These are phyloP conservation scores for Hyposoter didymator DNA, from an alignment of 2,888 invertebrate species.

Conservation along the genomic window DNA sequence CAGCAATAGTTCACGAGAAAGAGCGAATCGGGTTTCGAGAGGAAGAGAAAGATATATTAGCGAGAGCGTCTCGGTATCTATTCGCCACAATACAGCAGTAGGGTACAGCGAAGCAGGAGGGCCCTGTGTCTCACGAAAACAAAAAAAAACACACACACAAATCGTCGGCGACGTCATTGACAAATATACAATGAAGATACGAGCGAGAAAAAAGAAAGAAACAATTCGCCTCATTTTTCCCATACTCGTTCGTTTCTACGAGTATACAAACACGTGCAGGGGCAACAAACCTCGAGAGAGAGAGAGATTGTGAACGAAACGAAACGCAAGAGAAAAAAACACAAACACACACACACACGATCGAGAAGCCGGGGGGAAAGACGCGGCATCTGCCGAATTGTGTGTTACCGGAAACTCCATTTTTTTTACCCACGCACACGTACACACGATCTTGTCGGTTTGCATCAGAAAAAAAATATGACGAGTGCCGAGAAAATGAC, in stretches of 20 bases:
- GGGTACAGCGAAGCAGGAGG: slow-evolving; percentile 23
- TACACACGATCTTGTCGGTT: background rate
- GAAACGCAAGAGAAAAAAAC: background rate
- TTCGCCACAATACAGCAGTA: slow-evolving; percentile 47
- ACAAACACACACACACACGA: background rate
- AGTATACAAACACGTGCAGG: slow-evolving; percentile 27
- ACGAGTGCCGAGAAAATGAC: background rate
- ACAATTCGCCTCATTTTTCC: background rate
- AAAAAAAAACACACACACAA: slow-evolving; percentile 36
- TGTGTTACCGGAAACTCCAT: slow-evolving; percentile 25
- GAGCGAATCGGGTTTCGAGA: slow-evolving; percentile 23
- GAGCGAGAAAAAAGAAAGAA: slow-evolving; percentile 11
- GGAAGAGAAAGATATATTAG: slow-evolving; percentile 27
- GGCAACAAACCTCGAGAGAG: slow-evolving; percentile 21
- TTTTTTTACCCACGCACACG: slow-evolving; percentile 19
- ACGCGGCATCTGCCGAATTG: slow-evolving; percentile 27
- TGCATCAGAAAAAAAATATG: slow-evolving; percentile 10
- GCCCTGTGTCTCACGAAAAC: slow-evolving; percentile 25
- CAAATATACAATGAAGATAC: background rate
- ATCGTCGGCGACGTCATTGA: slow-evolving; percentile 31
- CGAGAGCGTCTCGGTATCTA: slow-evolving; percentile 54
- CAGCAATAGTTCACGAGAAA: slow-evolving; percentile 12
- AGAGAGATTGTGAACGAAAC: slow-evolving; percentile 2
- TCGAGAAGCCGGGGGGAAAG: background rate
- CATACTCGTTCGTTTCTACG: slow-evolving; percentile 5